Evolutionary conservation across 2,113 vertebrate genomes (phyloP).

Genomic region (Puffinus mauretanicus): DNA sequence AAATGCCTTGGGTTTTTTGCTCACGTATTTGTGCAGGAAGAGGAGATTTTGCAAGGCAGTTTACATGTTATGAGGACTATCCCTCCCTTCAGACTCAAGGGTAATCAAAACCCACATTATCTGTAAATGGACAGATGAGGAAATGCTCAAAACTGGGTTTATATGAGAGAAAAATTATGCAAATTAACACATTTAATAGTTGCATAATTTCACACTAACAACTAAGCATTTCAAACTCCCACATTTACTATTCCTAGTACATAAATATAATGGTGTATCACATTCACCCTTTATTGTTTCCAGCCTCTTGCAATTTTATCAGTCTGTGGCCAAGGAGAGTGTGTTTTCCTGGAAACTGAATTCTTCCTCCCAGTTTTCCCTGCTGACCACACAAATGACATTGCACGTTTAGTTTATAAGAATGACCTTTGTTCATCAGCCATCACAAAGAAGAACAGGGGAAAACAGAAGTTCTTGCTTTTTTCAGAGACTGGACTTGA

Average conservation of each 20-base stretch:
- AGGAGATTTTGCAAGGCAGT: neutral
- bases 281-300: neutral
- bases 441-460: neutral
- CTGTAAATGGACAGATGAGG: slow-evolving; percentile 35
- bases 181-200: slow-evolving; percentile 41
- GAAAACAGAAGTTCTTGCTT: neutral
- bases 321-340: neutral
- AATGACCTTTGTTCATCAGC: neutral
- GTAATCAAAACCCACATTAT: slow-evolving; percentile 23
- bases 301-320: neutral
- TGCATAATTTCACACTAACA: slow-evolving; percentile 37
- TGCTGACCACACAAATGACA: neutral
- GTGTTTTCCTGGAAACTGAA: neutral
- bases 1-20: neutral
- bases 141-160: slow-evolving; percentile 14
- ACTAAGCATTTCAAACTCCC: neutral
- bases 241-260: neutral
- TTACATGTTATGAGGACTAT: neutral
- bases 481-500: neutral
- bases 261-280: neutral
- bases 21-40: neutral
- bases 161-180: neutral
- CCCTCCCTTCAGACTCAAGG: neutral
- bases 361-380: neutral
- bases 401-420: neutral